Conservation (phyloP, 2,113 vertebrate genomes). For the Epinephelus cyanopodus region DNA sequence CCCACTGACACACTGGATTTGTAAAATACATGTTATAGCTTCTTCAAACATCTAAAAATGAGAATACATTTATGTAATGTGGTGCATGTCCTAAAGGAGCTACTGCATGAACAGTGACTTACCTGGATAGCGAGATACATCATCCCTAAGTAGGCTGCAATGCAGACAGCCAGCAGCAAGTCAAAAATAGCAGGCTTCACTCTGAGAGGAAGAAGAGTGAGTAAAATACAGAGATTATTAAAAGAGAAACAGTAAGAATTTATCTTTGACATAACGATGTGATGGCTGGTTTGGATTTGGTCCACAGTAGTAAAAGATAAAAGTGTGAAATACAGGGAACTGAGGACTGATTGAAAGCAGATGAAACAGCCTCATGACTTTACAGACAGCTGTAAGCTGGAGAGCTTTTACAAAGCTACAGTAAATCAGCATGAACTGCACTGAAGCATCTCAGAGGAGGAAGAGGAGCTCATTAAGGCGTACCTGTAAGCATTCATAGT, state of each 20-base stretch:
- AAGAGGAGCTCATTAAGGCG: conserved; percentile 4
- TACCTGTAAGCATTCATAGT: conserved; percentile 99
- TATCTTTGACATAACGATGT: background rate
- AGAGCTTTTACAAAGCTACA: background rate
- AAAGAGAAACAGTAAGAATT: background rate
- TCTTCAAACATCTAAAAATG: background rate
- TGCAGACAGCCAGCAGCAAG: conserved; percentile 94
- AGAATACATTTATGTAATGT: background rate
- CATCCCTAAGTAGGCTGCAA: conserved; percentile 94
- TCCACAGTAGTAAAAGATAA: background rate
- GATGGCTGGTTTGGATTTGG: background rate
- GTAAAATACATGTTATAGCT: background rate
- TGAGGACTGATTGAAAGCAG: background rate
- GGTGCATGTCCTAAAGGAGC: background rate
- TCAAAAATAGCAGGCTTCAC: conserved; percentile 99
- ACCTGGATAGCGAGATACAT: conserved; percentile 96
- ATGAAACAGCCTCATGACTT: background rate
- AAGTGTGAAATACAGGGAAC: background rate
- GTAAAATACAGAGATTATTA: background rate
- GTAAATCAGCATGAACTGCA: conserved; percentile 6
- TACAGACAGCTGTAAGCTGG: background rate
- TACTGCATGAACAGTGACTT: conserved; percentile 17
- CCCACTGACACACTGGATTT: background rate
- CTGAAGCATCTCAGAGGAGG: background rate
- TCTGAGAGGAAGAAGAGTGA: conserved; percentile 75